These are phyloP conservation scores for Melanogrammus aeglefinus DNA, from an alignment of 2,797 vertebrate species.

Conservation along the genomic window DNA sequence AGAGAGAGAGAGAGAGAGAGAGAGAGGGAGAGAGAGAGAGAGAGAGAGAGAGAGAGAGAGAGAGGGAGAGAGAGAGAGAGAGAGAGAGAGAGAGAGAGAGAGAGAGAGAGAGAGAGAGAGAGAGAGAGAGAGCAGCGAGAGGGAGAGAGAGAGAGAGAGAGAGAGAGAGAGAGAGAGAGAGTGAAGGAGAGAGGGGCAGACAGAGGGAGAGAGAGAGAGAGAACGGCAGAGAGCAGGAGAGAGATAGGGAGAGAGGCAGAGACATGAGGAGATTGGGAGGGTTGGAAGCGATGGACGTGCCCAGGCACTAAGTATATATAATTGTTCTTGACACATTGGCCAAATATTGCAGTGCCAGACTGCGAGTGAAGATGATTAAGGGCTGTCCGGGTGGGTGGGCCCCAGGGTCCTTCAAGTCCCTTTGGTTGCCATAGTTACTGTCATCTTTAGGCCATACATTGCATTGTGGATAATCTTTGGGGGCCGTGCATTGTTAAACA, in stretches of 20 bases:
- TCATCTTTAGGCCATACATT: conserved; percentile 74
- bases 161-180: conserved; percentile 48
- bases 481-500: conserved; percentile 75
- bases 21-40: conserved; percentile 33
- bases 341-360: conserved; percentile 83
- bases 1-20: conserved; percentile 35
- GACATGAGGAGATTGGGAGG: conserved; percentile 48
- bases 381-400: conserved; percentile 77
- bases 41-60: conserved; percentile 16
- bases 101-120: conserved; percentile 39
- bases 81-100: conserved; percentile 39
- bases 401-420: conserved; percentile 70
- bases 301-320: conserved; percentile 80
- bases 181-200: conserved; percentile 32
- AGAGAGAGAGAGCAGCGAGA: conserved; percentile 54
- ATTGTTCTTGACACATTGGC: conserved; percentile 84
- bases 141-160: conserved; percentile 34
- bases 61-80: conserved; percentile 40
- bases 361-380: conserved; percentile 84
- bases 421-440: conserved; percentile 78
- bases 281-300: conserved; percentile 65
- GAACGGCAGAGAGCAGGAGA: conserved; percentile 39
- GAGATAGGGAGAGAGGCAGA: conserved; percentile 33
- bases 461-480: conserved; percentile 65
- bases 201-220: conserved; percentile 24